Conservation (phyloP, 2,113 vertebrate species). For the Sinocyclocheilus maitianheensis region DNA sequence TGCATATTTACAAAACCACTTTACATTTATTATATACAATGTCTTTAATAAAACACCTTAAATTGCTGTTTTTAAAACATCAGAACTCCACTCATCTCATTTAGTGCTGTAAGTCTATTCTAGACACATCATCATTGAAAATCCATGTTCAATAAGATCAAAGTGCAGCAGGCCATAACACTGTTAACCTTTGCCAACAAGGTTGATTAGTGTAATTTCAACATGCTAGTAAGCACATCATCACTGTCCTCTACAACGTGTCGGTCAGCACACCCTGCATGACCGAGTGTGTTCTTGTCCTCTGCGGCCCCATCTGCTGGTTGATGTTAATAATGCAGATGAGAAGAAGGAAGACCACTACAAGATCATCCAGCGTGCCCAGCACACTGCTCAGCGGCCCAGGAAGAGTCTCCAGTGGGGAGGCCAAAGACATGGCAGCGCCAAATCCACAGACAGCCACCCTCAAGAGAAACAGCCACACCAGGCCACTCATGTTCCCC, state of each 20-base stretch:
- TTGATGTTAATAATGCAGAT: constrained; percentile 80
- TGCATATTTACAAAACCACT: constrained; percentile 36
- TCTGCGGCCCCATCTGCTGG: constrained; percentile 76
- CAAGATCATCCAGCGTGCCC: constrained; percentile 75
- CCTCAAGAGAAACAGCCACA: constrained; percentile 79
- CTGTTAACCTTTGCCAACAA: constrained; percentile 27
- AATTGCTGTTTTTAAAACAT: neutral
- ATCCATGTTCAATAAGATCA: neutral
- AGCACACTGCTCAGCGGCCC: constrained; percentile 74
- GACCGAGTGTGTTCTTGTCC: constrained; percentile 44
- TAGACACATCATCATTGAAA: constrained; percentile 4
- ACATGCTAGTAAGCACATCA: neutral
- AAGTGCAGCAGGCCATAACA: constrained; percentile 35
- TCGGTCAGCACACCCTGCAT: constrained; percentile 60
- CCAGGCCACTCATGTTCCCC: constrained; percentile 73
- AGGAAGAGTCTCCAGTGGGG: constrained; percentile 64
- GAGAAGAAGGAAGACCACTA: constrained; percentile 80
- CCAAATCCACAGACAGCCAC: constrained; percentile 78
- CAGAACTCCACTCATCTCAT: neutral
- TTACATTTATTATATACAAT: constrained; percentile 15
- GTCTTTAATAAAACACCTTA: neutral
- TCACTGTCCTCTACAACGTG: constrained; percentile 57
- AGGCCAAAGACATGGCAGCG: constrained; percentile 72
- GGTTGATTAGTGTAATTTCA: constrained; percentile 4
- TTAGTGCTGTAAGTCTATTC: constrained; percentile 16